Evolutionary conservation across 2,888 invertebrate genomes (phyloP).

Genomic region (Microdon myrmicae): DNA sequence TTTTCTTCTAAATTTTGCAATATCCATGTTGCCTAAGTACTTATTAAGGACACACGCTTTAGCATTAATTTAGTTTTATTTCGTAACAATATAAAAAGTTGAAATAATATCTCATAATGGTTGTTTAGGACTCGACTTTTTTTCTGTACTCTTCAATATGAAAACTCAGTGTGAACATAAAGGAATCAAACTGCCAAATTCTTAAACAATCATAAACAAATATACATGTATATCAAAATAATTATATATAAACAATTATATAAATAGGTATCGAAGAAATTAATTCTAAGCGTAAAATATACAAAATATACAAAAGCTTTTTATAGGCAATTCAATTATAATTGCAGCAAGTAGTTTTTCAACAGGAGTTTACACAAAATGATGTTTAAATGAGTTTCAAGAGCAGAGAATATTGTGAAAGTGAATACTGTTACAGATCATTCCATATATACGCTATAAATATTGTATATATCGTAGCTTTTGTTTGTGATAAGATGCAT

Average conservation of each 20-base stretch:
- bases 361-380: slow-evolving; percentile 28
- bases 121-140: slow-evolving; percentile 37
- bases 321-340: slow-evolving; percentile 44
- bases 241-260: slow-evolving; percentile 9
- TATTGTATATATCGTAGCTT: too few species aligned
- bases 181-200: slow-evolving; percentile 51
- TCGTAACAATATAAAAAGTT: too few species aligned
- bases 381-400: slow-evolving; percentile 14
- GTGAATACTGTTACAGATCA: slow-evolving; percentile 48
- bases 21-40: too few species aligned
- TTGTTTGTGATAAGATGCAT: slow-evolving; percentile 48
- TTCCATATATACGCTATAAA: slow-evolving; percentile 51
- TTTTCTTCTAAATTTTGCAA: too few species aligned
- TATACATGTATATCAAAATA: slow-evolving; percentile 30
- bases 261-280: too few species aligned
- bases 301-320: slow-evolving; percentile 48
- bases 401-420: slow-evolving; percentile 10
- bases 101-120: slow-evolving; percentile 30
- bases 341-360: slow-evolving; percentile 42
- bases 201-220: slow-evolving; percentile 49
- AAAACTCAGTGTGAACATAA: too few species aligned
- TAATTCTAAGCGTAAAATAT: slow-evolving; percentile 49
- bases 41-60: too few species aligned
- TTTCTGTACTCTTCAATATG: too few species aligned
- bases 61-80: slow-evolving; percentile 36